Evolutionary conservation across 2,888 invertebrate genomes (phyloP), one percentile per base, ranked within the genome.

Genomic region (Carabus problematicus): DNA sequence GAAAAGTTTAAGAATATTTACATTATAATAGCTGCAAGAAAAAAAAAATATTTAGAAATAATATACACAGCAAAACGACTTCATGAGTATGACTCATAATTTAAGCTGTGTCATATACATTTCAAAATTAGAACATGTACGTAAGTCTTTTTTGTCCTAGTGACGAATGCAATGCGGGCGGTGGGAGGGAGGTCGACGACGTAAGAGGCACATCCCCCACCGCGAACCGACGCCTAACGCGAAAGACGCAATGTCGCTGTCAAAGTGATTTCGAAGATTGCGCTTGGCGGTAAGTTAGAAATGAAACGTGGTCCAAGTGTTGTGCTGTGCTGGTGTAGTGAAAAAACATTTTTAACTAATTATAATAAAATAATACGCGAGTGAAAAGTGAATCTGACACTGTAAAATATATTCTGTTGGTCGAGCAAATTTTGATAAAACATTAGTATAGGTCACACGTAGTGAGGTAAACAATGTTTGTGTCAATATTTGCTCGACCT

Each of bases 401-500:
- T 45, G 12, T 40, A 39, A 29, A 56, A 56, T 56, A 42, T 60
- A 29, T 29, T 29, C 29, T 29, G 29, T 29, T 39, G 67, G 67
- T 60, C 45, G 67, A 42, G 67, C 39, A 60, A 67, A 67, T 60
- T 56, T 67, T 67, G 67, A 60, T 54, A 60, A 47, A 59, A 64
- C 54, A 55, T 66, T 66, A 14, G 56, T 43, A 16, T 18, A 29
- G 9, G 12, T 41, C 9, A 29, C 63, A 54, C 41, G 49, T 3
- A 52, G 47, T 49, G 39, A 39, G 39, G 12, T 43, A 49, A 49
- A 39, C 29, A 19, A 42, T 66, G 68, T 64, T 68, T 62, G 43
- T 70, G 62, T 64, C 40, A 66, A 42, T 55, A 62, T 68, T 68
- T 66, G 42, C 62, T 67, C 67, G 66, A 71, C 70, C 64, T 11